Evolutionary conservation across 2,113 vertebrate species (phyloP), one percentile per base, ranked within the genome.

Genomic region (Oryzias javanicus): DNA sequence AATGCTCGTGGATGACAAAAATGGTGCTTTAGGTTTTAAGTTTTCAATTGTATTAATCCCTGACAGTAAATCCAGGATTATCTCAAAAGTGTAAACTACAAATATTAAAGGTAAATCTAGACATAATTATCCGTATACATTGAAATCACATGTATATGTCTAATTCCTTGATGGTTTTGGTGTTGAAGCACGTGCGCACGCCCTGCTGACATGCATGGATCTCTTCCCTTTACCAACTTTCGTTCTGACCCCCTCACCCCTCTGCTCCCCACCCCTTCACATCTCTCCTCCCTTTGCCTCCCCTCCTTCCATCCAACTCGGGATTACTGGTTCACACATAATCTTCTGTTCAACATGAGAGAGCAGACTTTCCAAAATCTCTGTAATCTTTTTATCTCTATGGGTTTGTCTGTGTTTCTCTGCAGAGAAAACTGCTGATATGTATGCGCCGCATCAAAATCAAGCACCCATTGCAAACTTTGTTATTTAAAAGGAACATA

Each of bases 311-410:
- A 67, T 90, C 90, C 89, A 90, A 86, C 80, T 89, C 73, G 57
- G 87, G 91, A 92, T 91, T 90, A 92, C 74, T 60, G 78, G 58
- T 79, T 86, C 83, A 78, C 73, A 70, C 80, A 81, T 91, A 91
- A 91, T 92, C 89, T 88, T 87, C 83, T 87, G 84, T 86, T 82
- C 80, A 77, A 85, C 88, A 91, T 87, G 76, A 64, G 72, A 87
- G 76, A 83, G 80, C 84, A 88, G 89, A 90, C 86, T 86, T 87
- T 82, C 75, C 68, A 81, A 91, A 90, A 88, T 87, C 88, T 87
- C 85, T 76, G 60, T 82, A 88, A 88, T 84, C 80, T 82, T 82
- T 72, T 67, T 50, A 69, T 76, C 73, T 68, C 75, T 61, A 48
- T 49, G 66, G 60, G 80, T 65, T 55, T 62, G 81, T 79, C 62